Base-by-base conservation (phyloP, 2,797 vertebrate species). In the Cuculus canorus region DNA sequence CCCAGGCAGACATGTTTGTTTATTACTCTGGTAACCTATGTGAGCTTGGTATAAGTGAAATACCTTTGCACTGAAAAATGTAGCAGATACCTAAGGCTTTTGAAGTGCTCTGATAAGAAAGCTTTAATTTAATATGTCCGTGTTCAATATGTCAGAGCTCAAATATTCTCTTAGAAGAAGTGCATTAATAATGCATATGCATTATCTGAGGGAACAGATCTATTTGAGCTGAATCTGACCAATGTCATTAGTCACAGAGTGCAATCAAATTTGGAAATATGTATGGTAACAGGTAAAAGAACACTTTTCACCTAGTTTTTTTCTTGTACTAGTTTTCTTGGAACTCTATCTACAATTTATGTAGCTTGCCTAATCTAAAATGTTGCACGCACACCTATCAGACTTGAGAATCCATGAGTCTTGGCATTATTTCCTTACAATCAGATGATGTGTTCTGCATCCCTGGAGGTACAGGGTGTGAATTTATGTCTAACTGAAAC, bases 61-160 rank as follows among this genome's bases (percentile, higher is more conserved):
- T 61, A 88, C 52, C 57, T 92, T 87, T 78, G 33, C 69, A 85
- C 83, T 96, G 57, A 76, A 93, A 97, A 94, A 90, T 59, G 60
- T 72, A 93, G 59, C 63, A 71, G 70, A 43, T 45, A 95, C 43
- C 72, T 41, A 52, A 89, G 43, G 71, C 63, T 94, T 98, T 97
- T 96, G 88, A 95, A 96, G 86, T 77, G 79, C 89, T 91, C 82
- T 60, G 79, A 91, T 96, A 94, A 96, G 89, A 96, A 95, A 93
- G 93, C 90, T 96, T 97, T 97, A 95, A 97, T 96, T 97, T 97
- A 97, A 95, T 95, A 91, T 77, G 91, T 96, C 95, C 94, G 93
- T 96, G 88, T 93, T 97, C 96, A 45, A 85, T 97, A 97, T 90
- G 93, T 97, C 96, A 97, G 79, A 97, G 95, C 94, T 98, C 97